Base-by-base conservation (phyloP, 2,888 invertebrate species). In the Hydroisotoma schaefferi region DNA sequence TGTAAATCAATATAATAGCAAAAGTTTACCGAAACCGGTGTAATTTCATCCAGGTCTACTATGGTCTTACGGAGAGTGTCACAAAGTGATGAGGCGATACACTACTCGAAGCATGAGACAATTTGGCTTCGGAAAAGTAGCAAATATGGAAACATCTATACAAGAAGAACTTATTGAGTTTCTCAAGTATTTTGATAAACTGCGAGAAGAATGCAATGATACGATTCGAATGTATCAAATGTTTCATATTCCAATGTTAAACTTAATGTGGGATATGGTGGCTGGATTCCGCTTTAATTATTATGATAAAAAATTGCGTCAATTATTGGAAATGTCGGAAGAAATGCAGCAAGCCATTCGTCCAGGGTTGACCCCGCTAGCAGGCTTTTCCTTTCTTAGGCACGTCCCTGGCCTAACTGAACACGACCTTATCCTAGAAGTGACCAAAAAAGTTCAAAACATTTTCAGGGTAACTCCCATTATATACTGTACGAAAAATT, bases 391-490 rank as follows among this genome's bases (percentile, higher is more conserved):
- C 1, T 63, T 55, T 40, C 47, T 67, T 2, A 52, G 63, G 12
- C 56, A 54, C 37, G 48, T 67, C 20, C 61, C 61, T 4, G 20
- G 46, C 15, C 22, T 57, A 2, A 63, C 66, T n/a, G 40, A 40
- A 15, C 40, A 40, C 40, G 60, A 66, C 25, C 18, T 43, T 3
- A 47, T 66, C 25, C 12, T 63, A 10, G 44, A 54, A 43, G 47
- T 63, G 23, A 58, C 63, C 18, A 25, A 47, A 23, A 47, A 59
- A 44, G 43, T 60, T 15, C 67, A 67, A 40, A 29, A 51, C 28
- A 26, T 67, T n/a, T 67, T 67, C 27, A 38, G 37, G 48, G 67
- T 67, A n/a, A n/a, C n/a, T n/a, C n/a, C n/a, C n/a, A n/a, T n/a
- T n/a, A n/a, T n/a, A n/a, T n/a, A n/a, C n/a, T n/a, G n/a, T n/a